Evolutionary conservation across 2,888 invertebrate genomes (phyloP), one percentile per base, ranked within the genome.

Genomic region (Hymenopus coronatus): DNA sequence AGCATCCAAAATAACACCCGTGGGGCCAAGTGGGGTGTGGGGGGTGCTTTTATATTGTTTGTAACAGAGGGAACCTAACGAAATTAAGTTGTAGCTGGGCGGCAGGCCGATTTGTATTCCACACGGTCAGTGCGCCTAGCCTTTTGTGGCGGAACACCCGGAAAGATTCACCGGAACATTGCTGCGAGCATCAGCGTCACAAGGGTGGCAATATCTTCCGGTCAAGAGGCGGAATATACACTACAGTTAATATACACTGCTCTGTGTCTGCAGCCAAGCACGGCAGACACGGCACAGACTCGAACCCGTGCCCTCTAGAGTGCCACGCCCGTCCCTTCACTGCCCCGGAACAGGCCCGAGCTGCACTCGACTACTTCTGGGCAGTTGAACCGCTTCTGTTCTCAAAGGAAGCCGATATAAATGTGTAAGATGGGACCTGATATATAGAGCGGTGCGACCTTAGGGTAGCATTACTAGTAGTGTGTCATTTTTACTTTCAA

Each of bases 1-100:
- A 89, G 90, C 89, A 88, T 89, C 88, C 88, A 88, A 83, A 90
- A 90, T 89, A 90, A 90, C 90, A 87, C 90, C 88, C 90, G 28
- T 30, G 90, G 88, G 90, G 89, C 82, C 82, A 82, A 33, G n/a
- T 81, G 81, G 86, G 86, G 86, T n/a, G 86, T 70, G 33, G 82
- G 87, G 87, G 87, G 87, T 82, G 82, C 87, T 87, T 84, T 87
- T 86, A 84, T 89, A 90, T 90, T 90, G 89, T 88, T 88, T 90
- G 87, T 88, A 89, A 89, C 89, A 87, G 33, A 84, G 89, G 88
- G 30, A 83, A 85, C 88, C 88, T 90, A 90, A 90, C 90, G 86
- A 87, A 89, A 90, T 90, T 90, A 90, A 88, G 89, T 90, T 89
- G 90, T 83, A 89, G 88, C 89, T 87, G 85, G 83, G 89, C 54